These are phyloP conservation scores for Sipunculus nudus DNA, from an alignment of 2,888 invertebrate species.

Conservation along the genomic window DNA sequence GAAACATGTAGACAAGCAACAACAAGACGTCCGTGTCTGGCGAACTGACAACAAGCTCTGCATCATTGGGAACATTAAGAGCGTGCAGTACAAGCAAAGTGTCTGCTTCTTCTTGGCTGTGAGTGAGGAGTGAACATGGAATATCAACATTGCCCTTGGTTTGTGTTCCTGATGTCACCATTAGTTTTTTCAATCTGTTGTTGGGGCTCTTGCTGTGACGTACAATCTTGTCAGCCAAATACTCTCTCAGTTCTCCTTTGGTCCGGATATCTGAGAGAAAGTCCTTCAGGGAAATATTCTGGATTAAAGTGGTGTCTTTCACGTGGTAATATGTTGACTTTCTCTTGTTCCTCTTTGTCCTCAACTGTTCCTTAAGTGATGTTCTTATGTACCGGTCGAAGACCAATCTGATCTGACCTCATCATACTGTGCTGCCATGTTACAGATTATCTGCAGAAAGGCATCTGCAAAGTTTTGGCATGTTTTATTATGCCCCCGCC, in stretches of 20 bases:
- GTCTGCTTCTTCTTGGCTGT: conserved; percentile 6
- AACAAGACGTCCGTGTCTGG: conserved; percentile 1
- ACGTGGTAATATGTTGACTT: conserved; percentile 29
- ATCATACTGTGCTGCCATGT: conserved; percentile 21
- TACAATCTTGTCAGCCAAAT: conserved; percentile 19
- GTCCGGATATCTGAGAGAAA: conserved; percentile 23
- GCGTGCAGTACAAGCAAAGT: background rate
- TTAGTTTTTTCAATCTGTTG: conserved; percentile 22
- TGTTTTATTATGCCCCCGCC: too few species aligned
- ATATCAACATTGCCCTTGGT: conserved; percentile 15
- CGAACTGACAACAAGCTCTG: background rate
- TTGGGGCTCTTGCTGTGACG: conserved; percentile 19
- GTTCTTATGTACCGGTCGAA: conserved; percentile 25
- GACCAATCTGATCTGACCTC: conserved; percentile 26
- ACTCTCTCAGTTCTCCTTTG: conserved; percentile 22
- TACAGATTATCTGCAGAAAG: conserved; percentile 18
- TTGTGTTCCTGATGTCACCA: conserved; percentile 24
- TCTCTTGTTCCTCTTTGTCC: conserved; percentile 23
- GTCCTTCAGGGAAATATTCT: conserved; percentile 29
- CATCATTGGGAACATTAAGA: background rate
- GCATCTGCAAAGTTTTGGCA: conserved; percentile 22
- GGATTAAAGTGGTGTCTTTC: conserved; percentile 24
- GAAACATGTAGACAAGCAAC: conserved; percentile 3
- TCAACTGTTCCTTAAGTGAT: conserved; percentile 22
- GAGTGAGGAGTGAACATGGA: conserved; percentile 1